Evolutionary conservation across 2,113 vertebrate genomes (phyloP).

Genomic region (Ibidorhyncha struthersii): DNA sequence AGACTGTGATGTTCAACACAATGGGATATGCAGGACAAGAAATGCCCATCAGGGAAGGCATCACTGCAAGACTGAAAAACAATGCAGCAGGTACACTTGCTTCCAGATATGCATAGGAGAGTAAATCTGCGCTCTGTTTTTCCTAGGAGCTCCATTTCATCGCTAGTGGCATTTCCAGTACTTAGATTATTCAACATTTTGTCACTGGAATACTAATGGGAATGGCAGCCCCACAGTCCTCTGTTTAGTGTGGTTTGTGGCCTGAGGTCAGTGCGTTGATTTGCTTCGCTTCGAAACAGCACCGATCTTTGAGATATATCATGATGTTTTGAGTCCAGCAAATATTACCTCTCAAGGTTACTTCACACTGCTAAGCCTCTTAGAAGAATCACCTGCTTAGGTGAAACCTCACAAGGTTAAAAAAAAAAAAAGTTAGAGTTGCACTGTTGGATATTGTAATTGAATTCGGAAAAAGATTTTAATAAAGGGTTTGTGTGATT

Average conservation of each 20-base stretch:
- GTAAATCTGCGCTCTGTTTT: neutral
- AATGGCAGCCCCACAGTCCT: neutral
- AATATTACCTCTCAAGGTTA: neutral
- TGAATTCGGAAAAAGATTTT: neutral
- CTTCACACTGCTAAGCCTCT: neutral
- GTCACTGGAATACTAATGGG: neutral
- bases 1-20: neutral
- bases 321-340: neutral
- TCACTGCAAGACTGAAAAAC: neutral
- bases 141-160: neutral
- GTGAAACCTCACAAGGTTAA: neutral
- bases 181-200: neutral
- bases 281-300: neutral
- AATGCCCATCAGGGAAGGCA: accelerated
- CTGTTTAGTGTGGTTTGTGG: neutral
- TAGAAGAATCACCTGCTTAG: neutral
- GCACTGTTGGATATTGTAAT: neutral
- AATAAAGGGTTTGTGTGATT: neutral
- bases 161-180: neutral
- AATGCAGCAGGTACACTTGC: neutral
- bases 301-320: neutral
- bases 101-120: neutral
- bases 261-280: neutral
- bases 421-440: neutral
- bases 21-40: neutral